phyloP scores from a whole-genome alignment of 2,797 vertebrate species.

The Cirrhinus mrigala region DNA sequence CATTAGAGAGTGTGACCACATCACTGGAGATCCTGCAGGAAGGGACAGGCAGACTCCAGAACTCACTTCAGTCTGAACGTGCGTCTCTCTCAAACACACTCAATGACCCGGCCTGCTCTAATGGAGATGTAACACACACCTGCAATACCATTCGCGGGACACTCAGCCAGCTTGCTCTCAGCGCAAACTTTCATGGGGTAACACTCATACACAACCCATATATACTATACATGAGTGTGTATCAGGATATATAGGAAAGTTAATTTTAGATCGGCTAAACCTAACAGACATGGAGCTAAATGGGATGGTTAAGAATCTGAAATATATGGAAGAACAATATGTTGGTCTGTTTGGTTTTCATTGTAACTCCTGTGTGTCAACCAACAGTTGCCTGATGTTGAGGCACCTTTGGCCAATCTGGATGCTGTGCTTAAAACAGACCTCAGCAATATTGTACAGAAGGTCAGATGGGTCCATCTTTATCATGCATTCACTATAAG shows the following conservation, averaged over 20 bases:
- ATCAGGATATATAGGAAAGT: not conserved
- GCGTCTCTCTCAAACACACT: slow-evolving; percentile 83
- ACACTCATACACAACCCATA: not conserved
- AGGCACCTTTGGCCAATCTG: slow-evolving; percentile 78
- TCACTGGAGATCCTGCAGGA: slow-evolving; percentile 86
- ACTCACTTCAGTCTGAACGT: slow-evolving; percentile 78
- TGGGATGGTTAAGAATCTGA: too few species aligned
- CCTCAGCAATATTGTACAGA: slow-evolving; percentile 87
- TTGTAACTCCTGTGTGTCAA: slow-evolving; percentile 39
- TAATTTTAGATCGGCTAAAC: too few species aligned
- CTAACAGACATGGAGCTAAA: too few species aligned
- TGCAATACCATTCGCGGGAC: slow-evolving; percentile 82
- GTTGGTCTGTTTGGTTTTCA: not conserved
- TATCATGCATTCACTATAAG: not conserved
- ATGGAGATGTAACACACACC: slow-evolving; percentile 72
- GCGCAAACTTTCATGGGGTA: slow-evolving; percentile 82
- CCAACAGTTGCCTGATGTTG: slow-evolving; percentile 83
- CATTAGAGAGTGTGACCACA: slow-evolving; percentile 82
- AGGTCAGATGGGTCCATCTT: slow-evolving; percentile 75
- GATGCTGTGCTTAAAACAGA: slow-evolving; percentile 84
- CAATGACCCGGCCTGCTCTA: slow-evolving; percentile 81
- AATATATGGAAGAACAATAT: too few species aligned
- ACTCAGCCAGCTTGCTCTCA: slow-evolving; percentile 80
- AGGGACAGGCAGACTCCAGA: slow-evolving; percentile 77
- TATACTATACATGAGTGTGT: not conserved